These are phyloP conservation scores for Penaeus indicus DNA, from an alignment of 1,140 invertebrate genomes.

Conservation along the genomic window DNA sequence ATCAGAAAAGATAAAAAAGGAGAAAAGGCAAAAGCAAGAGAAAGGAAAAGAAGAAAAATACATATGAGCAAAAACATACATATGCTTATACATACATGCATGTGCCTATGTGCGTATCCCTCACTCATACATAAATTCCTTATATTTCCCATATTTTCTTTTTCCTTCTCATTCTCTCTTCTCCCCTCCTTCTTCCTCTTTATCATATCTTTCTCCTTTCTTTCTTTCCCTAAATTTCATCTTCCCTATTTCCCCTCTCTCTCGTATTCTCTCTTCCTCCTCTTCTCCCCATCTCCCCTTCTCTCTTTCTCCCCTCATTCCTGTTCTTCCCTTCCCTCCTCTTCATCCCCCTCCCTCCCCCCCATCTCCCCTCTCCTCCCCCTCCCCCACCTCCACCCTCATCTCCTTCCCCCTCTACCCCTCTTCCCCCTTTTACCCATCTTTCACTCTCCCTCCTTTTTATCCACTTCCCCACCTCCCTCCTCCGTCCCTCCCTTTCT, in stretches of 20 bases:
- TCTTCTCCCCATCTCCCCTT: background rate
- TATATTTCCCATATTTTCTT: constrained; percentile 18
- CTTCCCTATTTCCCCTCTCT: background rate
- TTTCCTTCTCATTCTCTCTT: constrained; percentile 28
- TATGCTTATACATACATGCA: too few relatives aligned
- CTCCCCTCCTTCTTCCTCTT: constrained; percentile 11
- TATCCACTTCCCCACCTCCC: background rate
- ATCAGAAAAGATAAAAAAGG: background rate
- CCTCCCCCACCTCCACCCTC: too few relatives aligned
- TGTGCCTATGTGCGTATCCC: background rate
- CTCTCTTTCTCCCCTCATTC: background rate
- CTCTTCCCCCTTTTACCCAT: background rate
- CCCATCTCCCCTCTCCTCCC: too few relatives aligned
- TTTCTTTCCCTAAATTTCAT: background rate
- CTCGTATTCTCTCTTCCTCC: background rate
- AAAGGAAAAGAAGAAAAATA: background rate
- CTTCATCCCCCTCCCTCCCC: too few relatives aligned
- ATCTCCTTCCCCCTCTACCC: too few relatives aligned
- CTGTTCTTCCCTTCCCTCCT: too few relatives aligned
- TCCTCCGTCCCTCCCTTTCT: background rate
- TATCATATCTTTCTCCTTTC: too few relatives aligned
- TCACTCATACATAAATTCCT: background rate
- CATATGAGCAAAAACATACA: too few relatives aligned
- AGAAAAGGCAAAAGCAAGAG: constrained; percentile 3
- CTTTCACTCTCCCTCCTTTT: background rate